Evolutionary conservation across 2,888 invertebrate genomes (phyloP).

Genomic region (Schrankia costaestrigalis): DNA sequence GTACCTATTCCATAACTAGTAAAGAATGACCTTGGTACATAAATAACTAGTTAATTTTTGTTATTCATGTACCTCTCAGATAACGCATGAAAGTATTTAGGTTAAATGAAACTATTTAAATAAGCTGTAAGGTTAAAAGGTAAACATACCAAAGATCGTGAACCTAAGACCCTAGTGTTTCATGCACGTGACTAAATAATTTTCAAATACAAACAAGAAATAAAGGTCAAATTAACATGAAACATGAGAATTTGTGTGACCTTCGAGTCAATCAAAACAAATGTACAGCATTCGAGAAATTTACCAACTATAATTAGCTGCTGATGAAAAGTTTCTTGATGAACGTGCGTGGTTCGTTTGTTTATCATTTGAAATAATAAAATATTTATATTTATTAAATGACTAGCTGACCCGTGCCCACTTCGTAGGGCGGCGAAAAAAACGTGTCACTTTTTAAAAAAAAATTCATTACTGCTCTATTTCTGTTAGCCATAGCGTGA

Average conservation of each 20-base stretch:
- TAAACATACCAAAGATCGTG: conserved; percentile 21
- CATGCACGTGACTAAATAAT: conserved; percentile 18
- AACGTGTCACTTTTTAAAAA: too few relatives aligned
- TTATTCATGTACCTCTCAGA: too few relatives aligned
- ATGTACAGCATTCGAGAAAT: conserved; percentile 21
- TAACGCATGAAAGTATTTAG: too few relatives aligned
- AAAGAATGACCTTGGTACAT: too few relatives aligned
- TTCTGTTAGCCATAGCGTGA: too few relatives aligned
- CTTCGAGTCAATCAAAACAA: conserved; percentile 23
- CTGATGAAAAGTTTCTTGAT: conserved; percentile 2
- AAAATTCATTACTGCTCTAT: too few relatives aligned
- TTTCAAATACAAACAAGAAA: conserved; percentile 22
- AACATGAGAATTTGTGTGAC: conserved; percentile 21
- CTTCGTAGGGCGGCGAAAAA: too few relatives aligned
- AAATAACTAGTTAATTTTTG: background rate
- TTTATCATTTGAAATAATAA: too few relatives aligned
- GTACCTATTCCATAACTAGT: too few relatives aligned
- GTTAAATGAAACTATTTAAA: conserved; percentile 6
- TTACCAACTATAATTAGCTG: conserved; percentile 14
- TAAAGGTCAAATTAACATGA: conserved; percentile 24
- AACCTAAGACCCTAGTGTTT: conserved; percentile 14
- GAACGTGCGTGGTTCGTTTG: too few relatives aligned
- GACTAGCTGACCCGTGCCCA: too few relatives aligned
- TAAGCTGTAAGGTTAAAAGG: background rate
- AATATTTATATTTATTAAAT: too few relatives aligned